phyloP scores from a whole-genome alignment of 2,797 vertebrate species.

The Hipposideros larvatus region DNA sequence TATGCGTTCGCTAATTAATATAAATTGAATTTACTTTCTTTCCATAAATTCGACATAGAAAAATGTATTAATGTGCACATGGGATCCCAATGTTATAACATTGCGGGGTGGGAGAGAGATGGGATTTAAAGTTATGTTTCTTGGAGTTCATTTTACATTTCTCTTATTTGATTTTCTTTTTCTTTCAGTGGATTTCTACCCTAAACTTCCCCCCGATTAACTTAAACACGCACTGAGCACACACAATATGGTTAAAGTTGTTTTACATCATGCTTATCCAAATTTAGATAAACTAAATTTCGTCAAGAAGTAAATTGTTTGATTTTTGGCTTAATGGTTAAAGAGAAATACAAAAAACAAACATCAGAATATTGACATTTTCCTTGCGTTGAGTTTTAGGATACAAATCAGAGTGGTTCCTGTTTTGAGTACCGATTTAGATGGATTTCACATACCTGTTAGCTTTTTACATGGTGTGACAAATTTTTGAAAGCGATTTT shows the following conservation, averaged over 20 bases:
- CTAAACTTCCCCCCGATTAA: neutral
- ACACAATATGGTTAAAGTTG: neutral
- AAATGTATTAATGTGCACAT: neutral
- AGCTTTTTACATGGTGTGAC: slow-evolving; percentile 79
- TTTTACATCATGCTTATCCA: neutral
- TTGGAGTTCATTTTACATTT: slow-evolving; percentile 17
- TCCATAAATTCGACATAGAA: neutral
- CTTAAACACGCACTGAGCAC: neutral
- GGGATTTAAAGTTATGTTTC: slow-evolving; percentile 37
- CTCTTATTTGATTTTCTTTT: neutral
- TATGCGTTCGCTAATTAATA: neutral
- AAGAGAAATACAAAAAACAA: neutral
- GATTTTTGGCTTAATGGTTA: slow-evolving; percentile 13
- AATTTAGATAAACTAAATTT: neutral
- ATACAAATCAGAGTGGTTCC: neutral
- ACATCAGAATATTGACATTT: slow-evolving; percentile 10
- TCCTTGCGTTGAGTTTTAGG: slow-evolving; percentile 37
- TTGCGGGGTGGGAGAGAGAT: neutral
- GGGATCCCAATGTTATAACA: neutral
- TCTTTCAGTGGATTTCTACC: neutral
- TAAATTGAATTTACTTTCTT: neutral
- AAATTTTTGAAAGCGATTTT: slow-evolving; percentile 80
- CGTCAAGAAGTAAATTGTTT: slow-evolving; percentile 22
- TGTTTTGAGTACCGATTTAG: slow-evolving; percentile 43
- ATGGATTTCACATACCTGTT: slow-evolving; percentile 75